phyloP scores from a whole-genome alignment of 2,113 vertebrate genomes.

The Phocoena phocoena region DNA sequence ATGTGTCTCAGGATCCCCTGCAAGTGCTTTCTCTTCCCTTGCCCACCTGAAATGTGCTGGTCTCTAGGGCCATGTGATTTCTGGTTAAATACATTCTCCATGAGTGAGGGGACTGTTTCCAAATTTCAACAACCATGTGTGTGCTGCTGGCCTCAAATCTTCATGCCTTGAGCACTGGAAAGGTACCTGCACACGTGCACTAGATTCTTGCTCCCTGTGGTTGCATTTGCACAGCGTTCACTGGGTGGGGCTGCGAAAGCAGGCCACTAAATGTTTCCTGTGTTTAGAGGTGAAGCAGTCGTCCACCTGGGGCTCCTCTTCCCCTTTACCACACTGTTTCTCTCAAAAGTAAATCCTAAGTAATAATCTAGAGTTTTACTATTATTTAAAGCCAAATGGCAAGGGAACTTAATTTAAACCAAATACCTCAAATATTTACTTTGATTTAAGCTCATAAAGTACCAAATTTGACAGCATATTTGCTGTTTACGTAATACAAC shows the following conservation, averaged over 20 bases:
- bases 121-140: neutral
- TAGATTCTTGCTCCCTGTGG: neutral
- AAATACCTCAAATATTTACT: conserved; percentile 1
- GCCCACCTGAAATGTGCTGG: neutral
- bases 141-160: neutral
- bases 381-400: neutral
- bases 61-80: neutral
- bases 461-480: neutral
- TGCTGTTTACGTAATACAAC: neutral
- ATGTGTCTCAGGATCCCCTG: neutral
- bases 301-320: neutral
- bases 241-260: neutral
- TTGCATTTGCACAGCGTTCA: neutral
- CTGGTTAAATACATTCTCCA: neutral
- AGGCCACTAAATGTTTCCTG: neutral
- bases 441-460: conserved; percentile 3
- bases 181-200: neutral
- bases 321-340: neutral
- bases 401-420: conserved; percentile 54
- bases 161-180: neutral
- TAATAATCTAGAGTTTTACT: neutral
- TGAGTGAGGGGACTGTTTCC: neutral
- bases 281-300: neutral
- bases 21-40: no score
- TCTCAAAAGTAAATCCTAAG: neutral